These are phyloP conservation scores for Trochalopteron elliotii DNA, from an alignment of 2,113 vertebrate species.

Conservation along the genomic window DNA sequence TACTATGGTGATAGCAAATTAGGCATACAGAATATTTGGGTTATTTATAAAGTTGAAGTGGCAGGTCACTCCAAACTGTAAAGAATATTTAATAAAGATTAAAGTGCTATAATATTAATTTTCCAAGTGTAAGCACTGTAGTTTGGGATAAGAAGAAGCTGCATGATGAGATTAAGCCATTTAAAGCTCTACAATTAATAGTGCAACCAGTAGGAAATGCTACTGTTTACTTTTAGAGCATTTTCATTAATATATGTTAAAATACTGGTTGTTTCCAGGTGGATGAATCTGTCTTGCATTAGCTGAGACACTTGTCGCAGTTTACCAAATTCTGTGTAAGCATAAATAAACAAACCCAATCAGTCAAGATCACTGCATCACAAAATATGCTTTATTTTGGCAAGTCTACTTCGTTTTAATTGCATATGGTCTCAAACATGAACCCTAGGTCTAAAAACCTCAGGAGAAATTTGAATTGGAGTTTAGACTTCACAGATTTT, in stretches of 20 bases:
- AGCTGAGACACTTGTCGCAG: not conserved
- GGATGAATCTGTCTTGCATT: not conserved
- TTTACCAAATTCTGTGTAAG: not conserved
- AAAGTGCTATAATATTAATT: not conserved
- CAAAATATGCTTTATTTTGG: slow-evolving; percentile 9
- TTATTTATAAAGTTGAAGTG: slow-evolving; percentile 31
- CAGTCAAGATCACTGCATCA: not conserved
- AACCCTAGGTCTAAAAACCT: slow-evolving; percentile 1
- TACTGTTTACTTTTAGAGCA: not conserved
- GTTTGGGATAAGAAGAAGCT: not conserved
- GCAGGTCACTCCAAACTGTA: not conserved
- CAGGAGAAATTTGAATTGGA: not conserved
- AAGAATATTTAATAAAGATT: not conserved
- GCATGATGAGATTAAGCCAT: not conserved
- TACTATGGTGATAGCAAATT: slow-evolving; percentile 25
- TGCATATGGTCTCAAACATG: not conserved
- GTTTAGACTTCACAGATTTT: slow-evolving; percentile 12
- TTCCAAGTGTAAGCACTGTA: not conserved
- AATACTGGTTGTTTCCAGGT: not conserved
- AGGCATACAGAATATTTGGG: not conserved
- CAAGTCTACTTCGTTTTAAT: not conserved
- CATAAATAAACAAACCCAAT: not conserved
- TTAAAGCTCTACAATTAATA: not conserved
- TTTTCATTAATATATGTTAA: not conserved
- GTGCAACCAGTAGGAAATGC: not conserved